A percentile compares a stretch with the other conserved stretches of the same genome.
phyloP scores from a whole-genome alignment of 2,888 invertebrate species.

The Platerodrilus igneus region DNA sequence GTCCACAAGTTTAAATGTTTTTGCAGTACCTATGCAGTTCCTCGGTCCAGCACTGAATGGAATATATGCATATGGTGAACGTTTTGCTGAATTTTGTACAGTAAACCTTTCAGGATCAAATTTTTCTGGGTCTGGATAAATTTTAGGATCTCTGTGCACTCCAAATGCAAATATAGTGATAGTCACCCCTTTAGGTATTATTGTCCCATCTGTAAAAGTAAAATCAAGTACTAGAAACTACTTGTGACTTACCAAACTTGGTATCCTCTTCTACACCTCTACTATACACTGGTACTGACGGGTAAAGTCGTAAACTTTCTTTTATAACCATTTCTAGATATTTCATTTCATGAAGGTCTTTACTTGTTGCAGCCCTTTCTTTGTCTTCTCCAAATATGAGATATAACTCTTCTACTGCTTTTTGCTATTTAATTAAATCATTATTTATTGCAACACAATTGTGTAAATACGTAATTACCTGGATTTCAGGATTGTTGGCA shows the following conservation, averaged over 20 bases:
- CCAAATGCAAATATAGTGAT: conserved; percentile 30
- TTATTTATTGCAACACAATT: too few relatives aligned
- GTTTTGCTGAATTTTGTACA: conserved; percentile 61
- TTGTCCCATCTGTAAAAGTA: conserved; percentile 8
- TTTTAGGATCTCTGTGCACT: conserved; percentile 58
- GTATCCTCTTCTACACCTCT: neutral
- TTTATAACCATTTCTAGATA: conserved; percentile 10
- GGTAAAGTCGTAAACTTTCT: conserved; percentile 8
- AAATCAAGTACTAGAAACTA: neutral
- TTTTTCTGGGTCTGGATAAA: conserved; percentile 60
- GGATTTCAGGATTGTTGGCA: neutral
- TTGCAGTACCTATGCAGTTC: conserved; percentile 67
- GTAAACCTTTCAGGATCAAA: conserved; percentile 69
- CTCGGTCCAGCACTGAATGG: conserved; percentile 72
- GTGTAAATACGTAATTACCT: too few relatives aligned
- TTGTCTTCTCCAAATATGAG: conserved; percentile 2
- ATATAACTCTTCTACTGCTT: conserved; percentile 1
- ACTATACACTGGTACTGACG: neutral
- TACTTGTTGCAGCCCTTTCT: neutral
- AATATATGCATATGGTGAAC: conserved; percentile 69
- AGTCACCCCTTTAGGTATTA: conserved; percentile 19
- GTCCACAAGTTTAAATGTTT: too few relatives aligned
- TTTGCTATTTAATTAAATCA: conserved; percentile 5
- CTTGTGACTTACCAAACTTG: neutral
- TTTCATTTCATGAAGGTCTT: conserved; percentile 4